Base-by-base conservation (phyloP, 2,113 vertebrate species). In the Gymnobelideus leadbeateri region DNA sequence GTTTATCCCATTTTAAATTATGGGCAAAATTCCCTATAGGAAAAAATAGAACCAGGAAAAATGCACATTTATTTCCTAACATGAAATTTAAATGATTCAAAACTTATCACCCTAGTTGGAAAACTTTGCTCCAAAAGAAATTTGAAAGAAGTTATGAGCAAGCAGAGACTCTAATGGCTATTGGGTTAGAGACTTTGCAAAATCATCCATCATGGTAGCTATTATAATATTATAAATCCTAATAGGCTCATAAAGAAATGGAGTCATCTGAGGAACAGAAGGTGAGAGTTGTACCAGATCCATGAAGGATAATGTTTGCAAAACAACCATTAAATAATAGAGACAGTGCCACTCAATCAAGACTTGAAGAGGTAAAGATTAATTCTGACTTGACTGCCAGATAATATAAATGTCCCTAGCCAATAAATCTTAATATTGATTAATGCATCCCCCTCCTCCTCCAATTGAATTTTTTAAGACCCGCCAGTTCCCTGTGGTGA, bases 401-500 rank as follows among this genome's bases (percentile, higher is more conserved):
- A 94, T 95, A 96, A 96, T 97, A 95, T 92, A 96, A 97, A 93
- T 94, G 94, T 91, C 92, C 54, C 93, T 90, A 93, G 96, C 96
- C 96, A 97, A 97, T 97, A 97, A 96, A 96, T 97, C 95, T 96
- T 97, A 93, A 91, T 97, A 97, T 97, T 97, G 95, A 98, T 96
- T 96, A 93, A 95, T 50, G 61, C 91, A 89, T 12, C 68, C 37
- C 47, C 46, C 91, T 43, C 31, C 53, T 84, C n/a, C 89, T 91
- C 55, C 93, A 92, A 95, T 95, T 97, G 93, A 96, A 55, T 96
- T 94, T 97, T 96, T 96, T 94, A 96, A 98, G 92, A 95, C 68
- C 93, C 90, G 96, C 96, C 89, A 54, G 89, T 95, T 97, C 96
- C 95, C 97, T 49, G 49, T 49, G 28, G 46, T 31, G 49, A 90